Base-by-base conservation (phyloP, 2,113 vertebrate species). In the Arenaria interpres region DNA sequence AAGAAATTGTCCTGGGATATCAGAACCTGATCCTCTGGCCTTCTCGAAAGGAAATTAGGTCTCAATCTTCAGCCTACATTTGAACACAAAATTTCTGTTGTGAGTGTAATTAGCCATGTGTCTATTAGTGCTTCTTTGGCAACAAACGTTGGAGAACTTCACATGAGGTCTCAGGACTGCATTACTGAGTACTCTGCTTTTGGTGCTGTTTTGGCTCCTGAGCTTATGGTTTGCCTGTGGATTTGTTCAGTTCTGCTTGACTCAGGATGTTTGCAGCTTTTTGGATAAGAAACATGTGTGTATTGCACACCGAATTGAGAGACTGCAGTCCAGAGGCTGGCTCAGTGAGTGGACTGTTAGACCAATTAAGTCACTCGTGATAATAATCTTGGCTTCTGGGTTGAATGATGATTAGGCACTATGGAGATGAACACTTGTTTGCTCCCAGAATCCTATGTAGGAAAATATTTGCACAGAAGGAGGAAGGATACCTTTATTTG, bases 401-500 rank as follows among this genome's bases (percentile, higher is more conserved):
- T 45, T 59, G 37, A 90, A 46, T 64, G 66, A 53, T 93, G 78
- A 32, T 88, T 68, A 68, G 89, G 68, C 56, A 32, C 28, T 25
- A 35, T 81, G 45, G 35, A 71, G 68, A 82, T 60, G 68, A 93
- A 37, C 12, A 66, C 71, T 88, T 91, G 59, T 90, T 97, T 93
- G 79, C 67, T 95, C 71, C 63, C 56, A 56, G 71, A 86, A 76
- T 92, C 37, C 66, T 93, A 3, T 91, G 80, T 72, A 81, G 62
- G 91, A 96, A 96, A 92, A 91, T 83, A 96, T 88, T 96, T 96
- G 93, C 88, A 68, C 84, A 93, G 94, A 88, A 86, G 56, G 66
- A 88, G 83, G 88, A 88, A 92, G 59, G 80, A 67, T 93, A 91
- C 85, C 88, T 96, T 94, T 96, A 95, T 96, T 81, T 96, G 94